Base-by-base conservation (phyloP, 1,140 invertebrate genomes). In the Camponotus floridanus region DNA sequence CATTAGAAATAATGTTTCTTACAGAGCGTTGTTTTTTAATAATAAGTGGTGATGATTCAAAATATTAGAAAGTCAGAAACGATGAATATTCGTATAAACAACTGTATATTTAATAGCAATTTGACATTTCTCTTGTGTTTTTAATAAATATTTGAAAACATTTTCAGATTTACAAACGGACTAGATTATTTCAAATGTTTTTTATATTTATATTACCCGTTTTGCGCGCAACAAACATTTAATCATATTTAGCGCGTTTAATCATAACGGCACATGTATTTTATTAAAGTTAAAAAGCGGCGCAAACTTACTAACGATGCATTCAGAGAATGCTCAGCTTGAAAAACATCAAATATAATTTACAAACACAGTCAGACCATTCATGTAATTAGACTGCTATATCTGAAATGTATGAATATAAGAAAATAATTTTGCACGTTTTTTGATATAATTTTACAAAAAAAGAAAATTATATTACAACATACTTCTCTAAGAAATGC, bases 301-400 rank as follows among this genome's bases (percentile, higher is more conserved):
- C 11, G 26, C 59, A 42, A 0, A 11, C n/a, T 78, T 45, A 76
- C 57, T 57, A 36, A 62, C 33, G 36, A 62, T 78, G 59, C 21
- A 45, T 26, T 59, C 74, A 64, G 21, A 64, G 59, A 39, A 21
- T 78, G 33, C 13, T 64, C 11, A 78, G 31, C 18, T 78, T 78
- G 36, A 78, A 39, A 31, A 62, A 64, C 55, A 31, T 36, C 4
- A 78, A 26, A 21, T 78, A 45, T 64, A 36, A 13, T 39, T 33
- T 9, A 78, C 6, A 4, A 36, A 64, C 1, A 78, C 33, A 13
- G 33, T 64, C n/a, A 48, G 45, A n/a, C 36, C 15, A 64, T 78
- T 59, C 59, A 78, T 33, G 11, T 64, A 62, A 64, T 78, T 42
- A 0, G 11, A 9, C n/a, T 9, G 45, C 39, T 68, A 0, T 36